Conservation (phyloP, 2,888 invertebrate genomes). For the Parasteatoda lunata region DNA sequence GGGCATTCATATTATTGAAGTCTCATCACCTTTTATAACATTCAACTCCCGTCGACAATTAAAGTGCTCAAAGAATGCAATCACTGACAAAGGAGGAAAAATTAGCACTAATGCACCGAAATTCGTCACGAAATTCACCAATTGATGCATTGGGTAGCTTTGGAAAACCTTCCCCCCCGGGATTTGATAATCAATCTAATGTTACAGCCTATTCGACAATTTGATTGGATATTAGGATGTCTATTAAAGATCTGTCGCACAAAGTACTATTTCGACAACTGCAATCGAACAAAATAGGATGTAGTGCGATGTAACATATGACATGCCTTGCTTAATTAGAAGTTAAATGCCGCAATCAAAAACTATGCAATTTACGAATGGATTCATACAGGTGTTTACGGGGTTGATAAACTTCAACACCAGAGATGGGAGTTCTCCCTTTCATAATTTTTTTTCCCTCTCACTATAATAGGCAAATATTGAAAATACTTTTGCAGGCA, state of each 20-base stretch:
- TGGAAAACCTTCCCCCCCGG: slow-evolving; percentile 12
- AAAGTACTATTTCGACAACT: not conserved
- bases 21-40: slow-evolving; percentile 39
- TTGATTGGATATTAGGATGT: slow-evolving; percentile 32
- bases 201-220: slow-evolving; percentile 30
- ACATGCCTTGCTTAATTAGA: no score
- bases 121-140: slow-evolving; percentile 5
- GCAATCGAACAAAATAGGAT: not conserved
- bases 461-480: no score
- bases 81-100: slow-evolving; percentile 29
- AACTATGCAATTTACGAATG: no score
- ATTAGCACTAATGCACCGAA: not conserved
- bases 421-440: no score
- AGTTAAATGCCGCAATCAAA: no score
- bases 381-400: no score
- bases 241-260: slow-evolving; percentile 19
- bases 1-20: slow-evolving; percentile 35
- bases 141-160: slow-evolving; percentile 2
- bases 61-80: slow-evolving; percentile 17
- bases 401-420: no score
- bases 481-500: no score
- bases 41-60: slow-evolving; percentile 22
- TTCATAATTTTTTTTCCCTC: no score
- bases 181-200: slow-evolving; percentile 30
- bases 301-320: no score